phyloP scores from a whole-genome alignment of 2,888 invertebrate genomes.

The Cryptocephalus moraei region DNA sequence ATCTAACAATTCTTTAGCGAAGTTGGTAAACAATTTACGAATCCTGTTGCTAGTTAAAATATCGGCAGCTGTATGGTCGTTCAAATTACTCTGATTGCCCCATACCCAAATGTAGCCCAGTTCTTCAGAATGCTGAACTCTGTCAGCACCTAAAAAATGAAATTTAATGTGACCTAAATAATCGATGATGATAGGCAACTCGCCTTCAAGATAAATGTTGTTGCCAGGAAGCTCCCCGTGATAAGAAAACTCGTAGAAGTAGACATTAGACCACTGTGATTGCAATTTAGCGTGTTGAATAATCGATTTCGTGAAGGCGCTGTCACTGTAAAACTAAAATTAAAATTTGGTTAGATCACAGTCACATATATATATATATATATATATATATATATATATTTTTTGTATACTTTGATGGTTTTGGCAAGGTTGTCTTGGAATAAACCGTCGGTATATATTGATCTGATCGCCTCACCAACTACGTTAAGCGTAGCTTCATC shows the following conservation, averaged over 20 bases:
- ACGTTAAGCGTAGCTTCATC: neutral
- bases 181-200: too few species aligned
- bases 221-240: conserved; percentile 6
- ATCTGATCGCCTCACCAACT: conserved; percentile 1
- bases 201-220: conserved; percentile 7
- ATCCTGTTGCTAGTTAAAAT: conserved; percentile 5
- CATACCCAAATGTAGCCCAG: conserved; percentile 13
- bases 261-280: conserved; percentile 8
- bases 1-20: conserved; percentile 12
- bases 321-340: conserved; percentile 9
- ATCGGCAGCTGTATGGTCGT: conserved; percentile 2
- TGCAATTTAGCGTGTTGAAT: conserved; percentile 8
- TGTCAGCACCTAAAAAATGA: neutral
- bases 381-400: too few species aligned
- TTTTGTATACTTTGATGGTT: conserved; percentile 3
- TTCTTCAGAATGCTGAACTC: conserved; percentile 17
- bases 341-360: too few species aligned
- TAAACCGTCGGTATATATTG: conserved; percentile 4
- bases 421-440: conserved; percentile 6
- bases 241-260: conserved; percentile 12
- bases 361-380: too few species aligned
- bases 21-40: conserved; percentile 8
- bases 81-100: conserved; percentile 7
- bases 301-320: conserved; percentile 3
- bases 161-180: neutral